Percentiles rank a stretch among this genome's conserved stretches.
phyloP scores from a whole-genome alignment of 2,797 vertebrate genomes.

The Lacerta bilineata region DNA sequence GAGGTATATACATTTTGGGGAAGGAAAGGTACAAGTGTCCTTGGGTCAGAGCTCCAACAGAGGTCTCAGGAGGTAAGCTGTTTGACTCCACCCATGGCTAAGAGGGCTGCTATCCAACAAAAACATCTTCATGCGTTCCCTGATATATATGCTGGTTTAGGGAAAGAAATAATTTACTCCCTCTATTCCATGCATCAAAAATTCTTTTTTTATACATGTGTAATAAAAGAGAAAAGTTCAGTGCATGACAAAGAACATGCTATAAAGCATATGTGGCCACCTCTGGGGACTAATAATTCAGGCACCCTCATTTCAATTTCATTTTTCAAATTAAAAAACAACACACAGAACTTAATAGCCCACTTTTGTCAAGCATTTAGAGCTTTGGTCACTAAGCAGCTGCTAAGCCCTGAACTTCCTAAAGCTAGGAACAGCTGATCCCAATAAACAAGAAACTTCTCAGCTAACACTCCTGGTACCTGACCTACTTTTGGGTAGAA shows the following conservation, averaged over 20 bases:
- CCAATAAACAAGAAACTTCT: constrained; percentile 64
- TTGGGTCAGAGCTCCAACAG: background rate
- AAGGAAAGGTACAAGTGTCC: too few species aligned
- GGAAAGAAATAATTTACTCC: constrained; percentile 9
- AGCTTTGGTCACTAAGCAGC: constrained; percentile 66
- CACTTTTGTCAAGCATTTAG: constrained; percentile 62
- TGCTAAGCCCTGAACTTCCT: constrained; percentile 69
- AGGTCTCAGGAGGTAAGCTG: background rate
- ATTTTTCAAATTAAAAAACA: constrained; percentile 39
- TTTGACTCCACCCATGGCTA: background rate
- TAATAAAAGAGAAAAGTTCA: constrained; percentile 56
- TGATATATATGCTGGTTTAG: background rate
- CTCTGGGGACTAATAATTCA: constrained; percentile 72
- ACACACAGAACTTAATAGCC: constrained; percentile 37
- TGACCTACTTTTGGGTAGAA: constrained; percentile 69
- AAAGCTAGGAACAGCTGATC: constrained; percentile 69
- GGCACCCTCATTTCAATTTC: constrained; percentile 63
- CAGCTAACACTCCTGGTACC: constrained; percentile 54
- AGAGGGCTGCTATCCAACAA: background rate
- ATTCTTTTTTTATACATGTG: constrained; percentile 60
- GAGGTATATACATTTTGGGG: background rate
- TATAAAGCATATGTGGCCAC: constrained; percentile 45
- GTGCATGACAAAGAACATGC: constrained; percentile 60
- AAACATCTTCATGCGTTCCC: background rate
- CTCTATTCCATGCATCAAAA: constrained; percentile 54